Conservation (phyloP, 2,113 vertebrate species). For the Nesoenas mayeri region DNA sequence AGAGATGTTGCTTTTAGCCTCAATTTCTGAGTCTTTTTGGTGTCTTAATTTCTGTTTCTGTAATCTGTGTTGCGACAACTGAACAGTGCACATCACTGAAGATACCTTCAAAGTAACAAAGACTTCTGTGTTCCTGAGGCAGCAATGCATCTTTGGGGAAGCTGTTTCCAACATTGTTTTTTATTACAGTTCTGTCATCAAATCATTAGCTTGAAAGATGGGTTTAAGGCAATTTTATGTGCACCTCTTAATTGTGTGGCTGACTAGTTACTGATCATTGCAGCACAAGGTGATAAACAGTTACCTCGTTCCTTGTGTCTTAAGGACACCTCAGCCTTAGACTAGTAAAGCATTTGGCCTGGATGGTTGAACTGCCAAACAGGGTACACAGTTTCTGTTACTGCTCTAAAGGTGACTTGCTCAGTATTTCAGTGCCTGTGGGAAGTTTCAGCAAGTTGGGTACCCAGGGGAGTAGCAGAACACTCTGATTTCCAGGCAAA, state of each 20-base stretch:
- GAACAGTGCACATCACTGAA: background rate
- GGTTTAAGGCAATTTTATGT: background rate
- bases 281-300: background rate
- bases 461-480: background rate
- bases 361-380: background rate
- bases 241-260: background rate
- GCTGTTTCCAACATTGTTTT: background rate
- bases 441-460: background rate
- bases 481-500: background rate
- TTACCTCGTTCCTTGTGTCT: background rate
- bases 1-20: background rate
- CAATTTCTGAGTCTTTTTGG: background rate
- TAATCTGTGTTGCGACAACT: background rate
- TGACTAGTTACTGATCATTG: background rate
- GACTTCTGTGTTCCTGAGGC: background rate
- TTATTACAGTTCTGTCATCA: background rate
- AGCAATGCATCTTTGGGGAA: background rate
- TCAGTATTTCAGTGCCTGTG: background rate
- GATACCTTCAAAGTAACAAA: background rate
- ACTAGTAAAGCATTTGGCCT: background rate
- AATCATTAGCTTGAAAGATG: background rate
- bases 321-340: background rate
- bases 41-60: background rate
- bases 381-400: background rate
- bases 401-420: background rate